phyloP scores from a whole-genome alignment of 2,888 invertebrate genomes.

The Eupithecia pulchellata region DNA sequence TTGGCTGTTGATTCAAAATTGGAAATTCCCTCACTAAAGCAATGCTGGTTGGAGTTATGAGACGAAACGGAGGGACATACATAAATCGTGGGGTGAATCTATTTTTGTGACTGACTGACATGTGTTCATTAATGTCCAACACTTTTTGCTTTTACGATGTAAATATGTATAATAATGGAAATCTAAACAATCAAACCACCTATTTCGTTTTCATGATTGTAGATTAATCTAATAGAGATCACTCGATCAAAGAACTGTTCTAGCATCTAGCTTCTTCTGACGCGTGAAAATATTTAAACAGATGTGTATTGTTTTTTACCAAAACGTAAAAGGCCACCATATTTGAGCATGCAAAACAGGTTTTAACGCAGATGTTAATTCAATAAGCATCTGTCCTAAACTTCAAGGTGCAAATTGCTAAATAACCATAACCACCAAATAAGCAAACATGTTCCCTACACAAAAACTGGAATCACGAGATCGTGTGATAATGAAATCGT shows the following conservation, averaged over 20 bases:
- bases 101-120: conserved; percentile 26
- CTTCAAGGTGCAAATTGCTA: conserved; percentile 35
- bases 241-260: background rate
- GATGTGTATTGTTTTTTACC: background rate
- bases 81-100: conserved; percentile 19
- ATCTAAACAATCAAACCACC: background rate
- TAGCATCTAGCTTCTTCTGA: background rate
- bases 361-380: conserved; percentile 27
- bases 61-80: conserved; percentile 10
- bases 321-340: background rate
- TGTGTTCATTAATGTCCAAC: conserved; percentile 23
- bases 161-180: conserved; percentile 7
- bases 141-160: conserved; percentile 27
- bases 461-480: conserved; percentile 35
- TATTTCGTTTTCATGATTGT: background rate
- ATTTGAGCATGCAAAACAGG: conserved; percentile 6
- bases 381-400: conserved; percentile 32
- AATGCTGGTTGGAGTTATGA: background rate
- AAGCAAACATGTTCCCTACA: conserved; percentile 37
- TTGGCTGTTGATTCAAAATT: conserved; percentile 31
- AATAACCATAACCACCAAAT: conserved; percentile 32
- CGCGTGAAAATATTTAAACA: conserved; percentile 3
- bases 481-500: conserved; percentile 14
- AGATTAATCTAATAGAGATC: conserved; percentile 1
- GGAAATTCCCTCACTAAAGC: conserved; percentile 16